phyloP scores from a whole-genome alignment of 2,888 invertebrate species.

The Polylopha cassiicola region DNA sequence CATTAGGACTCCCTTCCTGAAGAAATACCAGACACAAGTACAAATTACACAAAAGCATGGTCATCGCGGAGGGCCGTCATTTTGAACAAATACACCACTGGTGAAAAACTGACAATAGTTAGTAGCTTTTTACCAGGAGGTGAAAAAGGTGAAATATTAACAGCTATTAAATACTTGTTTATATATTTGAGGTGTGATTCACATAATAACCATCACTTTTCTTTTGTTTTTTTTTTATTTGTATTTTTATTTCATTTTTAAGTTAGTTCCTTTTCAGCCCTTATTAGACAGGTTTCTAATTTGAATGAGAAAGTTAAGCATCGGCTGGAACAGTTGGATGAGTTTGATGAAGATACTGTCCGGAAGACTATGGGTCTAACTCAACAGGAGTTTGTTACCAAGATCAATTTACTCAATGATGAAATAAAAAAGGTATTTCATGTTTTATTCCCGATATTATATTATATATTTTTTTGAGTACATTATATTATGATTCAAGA shows the following conservation, averaged over 20 bases:
- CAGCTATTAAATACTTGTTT: background rate
- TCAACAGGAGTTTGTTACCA: slow-evolving; percentile 93
- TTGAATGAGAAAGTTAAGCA: slow-evolving; percentile 92
- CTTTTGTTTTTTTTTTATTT: slow-evolving; percentile 28
- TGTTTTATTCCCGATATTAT: background rate
- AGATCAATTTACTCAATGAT: slow-evolving; percentile 93
- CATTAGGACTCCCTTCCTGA: slow-evolving; percentile 24
- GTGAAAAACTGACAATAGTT: slow-evolving; percentile 93
- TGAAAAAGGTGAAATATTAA: slow-evolving; percentile 91
- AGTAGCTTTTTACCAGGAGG: slow-evolving; percentile 91
- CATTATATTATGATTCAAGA: too few species aligned
- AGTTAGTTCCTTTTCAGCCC: slow-evolving; percentile 79
- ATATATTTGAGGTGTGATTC: background rate
- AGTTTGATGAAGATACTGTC: slow-evolving; percentile 93
- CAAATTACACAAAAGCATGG: slow-evolving; percentile 86
- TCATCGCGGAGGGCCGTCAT: slow-evolving; percentile 84
- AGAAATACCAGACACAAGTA: slow-evolving; percentile 36
- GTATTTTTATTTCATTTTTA: slow-evolving; percentile 52
- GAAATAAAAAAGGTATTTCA: slow-evolving; percentile 83
- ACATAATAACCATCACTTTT: slow-evolving; percentile 1
- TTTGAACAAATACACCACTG: slow-evolving; percentile 93
- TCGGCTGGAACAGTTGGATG: slow-evolving; percentile 94
- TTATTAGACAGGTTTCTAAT: slow-evolving; percentile 88
- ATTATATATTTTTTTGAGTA: background rate
- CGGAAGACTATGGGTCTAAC: slow-evolving; percentile 92